Base-by-base conservation (phyloP, 2,113 vertebrate species). In the Romanogobio albipinnatus region DNA sequence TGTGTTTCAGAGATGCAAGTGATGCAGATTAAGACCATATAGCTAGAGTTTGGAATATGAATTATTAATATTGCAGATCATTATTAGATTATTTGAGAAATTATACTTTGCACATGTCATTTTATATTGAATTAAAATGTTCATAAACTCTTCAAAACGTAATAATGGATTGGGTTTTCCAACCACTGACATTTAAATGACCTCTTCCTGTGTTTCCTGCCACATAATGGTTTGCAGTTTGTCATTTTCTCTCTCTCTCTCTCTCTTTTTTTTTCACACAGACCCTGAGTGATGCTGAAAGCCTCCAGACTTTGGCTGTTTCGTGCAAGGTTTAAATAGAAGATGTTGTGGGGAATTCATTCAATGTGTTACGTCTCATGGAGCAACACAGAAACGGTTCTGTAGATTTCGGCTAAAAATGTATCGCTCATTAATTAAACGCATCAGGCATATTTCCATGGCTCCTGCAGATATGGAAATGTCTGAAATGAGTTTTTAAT, bases 161-260 rank as follows among this genome's bases (percentile, higher is more conserved):
- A 86, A 78, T 83, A 89, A 90, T 86, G 88, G 86, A 89, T 87
- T 79, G 71, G 73, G 85, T 88, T 87, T 87, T 84, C 86, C 86
- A 75, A 86, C 90, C 78, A 61, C 86, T 85, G 70, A 82, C 86
- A 88, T 83, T 85, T 86, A 81, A 87, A 83, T 47, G 36, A 47
- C 62, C 78, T 85, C 76, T n/a, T 81, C 70, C 66, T 85, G 70
- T 85, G 56, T 86, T 88, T 85, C 85, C 85, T 86, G 85, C 87
- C 89, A 81, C 87, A 90, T 89, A 90, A 91, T 88, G 81, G 85
- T 62, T 85, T 78, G 85, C 88, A 89, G 85, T 90, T 89, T 87
- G 84, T 90, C 56, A 88, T 88, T 86, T 87, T 86, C 81, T 78
- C 58, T 49, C 82, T 86, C 81, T 78, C 58, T 49, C 82, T 24